Conservation (phyloP, 2,113 vertebrate species). For the Microtus montanus region DNA sequence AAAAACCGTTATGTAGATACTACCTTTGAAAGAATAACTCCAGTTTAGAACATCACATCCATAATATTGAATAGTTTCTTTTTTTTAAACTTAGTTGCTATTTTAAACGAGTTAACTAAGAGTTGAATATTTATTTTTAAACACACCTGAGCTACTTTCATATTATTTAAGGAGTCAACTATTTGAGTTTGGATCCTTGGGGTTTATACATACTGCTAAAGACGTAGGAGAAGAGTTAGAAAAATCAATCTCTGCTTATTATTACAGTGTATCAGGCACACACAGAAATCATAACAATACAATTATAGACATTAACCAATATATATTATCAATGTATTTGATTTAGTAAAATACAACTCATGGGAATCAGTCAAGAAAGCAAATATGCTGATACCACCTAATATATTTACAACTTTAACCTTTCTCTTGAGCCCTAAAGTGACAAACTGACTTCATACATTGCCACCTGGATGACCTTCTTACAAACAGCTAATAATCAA, state of each 20-base stretch:
- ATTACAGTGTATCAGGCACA: neutral
- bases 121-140: constrained; percentile 35
- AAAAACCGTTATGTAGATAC: neutral
- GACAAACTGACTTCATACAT: constrained; percentile 62
- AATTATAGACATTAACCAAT: constrained; percentile 13
- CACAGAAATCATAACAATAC: constrained; percentile 1
- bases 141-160: neutral
- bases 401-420: constrained; percentile 43
- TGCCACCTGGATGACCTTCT: constrained; percentile 68
- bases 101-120: constrained; percentile 22
- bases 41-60: neutral
- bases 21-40: neutral
- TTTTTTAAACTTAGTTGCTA: constrained; percentile 23
- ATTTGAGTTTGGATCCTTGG: constrained; percentile 25
- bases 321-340: neutral
- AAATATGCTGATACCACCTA: neutral
- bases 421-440: constrained; percentile 55
- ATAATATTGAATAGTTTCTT: neutral
- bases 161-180: constrained; percentile 9
- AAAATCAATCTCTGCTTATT: neutral
- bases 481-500: constrained; percentile 57
- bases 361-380: constrained; percentile 2
- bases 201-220: neutral
- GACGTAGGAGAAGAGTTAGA: neutral
- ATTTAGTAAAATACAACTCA: neutral